Evolutionary conservation across 1,140 invertebrate genomes (phyloP), one percentile per base, ranked within the genome.

Genomic region (Habropoda laboriosa): DNA sequence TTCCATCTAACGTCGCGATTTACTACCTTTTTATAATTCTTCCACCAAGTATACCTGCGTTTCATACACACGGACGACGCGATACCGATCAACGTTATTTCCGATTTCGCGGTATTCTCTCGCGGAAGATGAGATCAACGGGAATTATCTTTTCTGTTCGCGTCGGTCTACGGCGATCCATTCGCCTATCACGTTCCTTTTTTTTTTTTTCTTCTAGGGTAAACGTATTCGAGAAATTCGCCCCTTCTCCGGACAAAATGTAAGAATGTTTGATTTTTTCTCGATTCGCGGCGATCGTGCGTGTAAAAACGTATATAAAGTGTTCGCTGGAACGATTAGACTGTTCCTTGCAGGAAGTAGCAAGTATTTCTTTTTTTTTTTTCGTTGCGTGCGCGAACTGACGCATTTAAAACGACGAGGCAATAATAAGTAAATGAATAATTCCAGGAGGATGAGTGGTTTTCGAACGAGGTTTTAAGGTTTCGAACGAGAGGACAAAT

Each of bases 21-120:
- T n/a, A n/a, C n/a, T n/a, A n/a, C n/a, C n/a, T n/a, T n/a, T n/a
- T n/a, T n/a, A n/a, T n/a, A n/a, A n/a, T n/a, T n/a, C n/a, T n/a
- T n/a, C n/a, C n/a, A n/a, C n/a, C n/a, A n/a, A n/a, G n/a, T n/a
- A n/a, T 49, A 49, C 47, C 18, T 21, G 47, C 16, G 10, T 49
- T 49, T 49, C 47, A 13, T 13, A 13, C 42, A 21, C 1, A 49
- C 47, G 18, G n/a, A n/a, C 47, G 47, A 21, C 38, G 24, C 10
- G 57, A 63, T 38, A 74, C 24, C n/a, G 24, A 53, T 64, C 49
- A 63, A 40, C n/a, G 42, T 73, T 61, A n/a, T 24, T 60, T 32
- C n/a, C 57, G n/a, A 68, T 68, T 38, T 68, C 47, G 47, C 47
- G 66, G 47, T 38, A 4, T 32, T 27, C 13, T 16, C 35, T 7